phyloP scores from a whole-genome alignment of 2,113 vertebrate genomes.

The Oncorhynchus kisutch region DNA sequence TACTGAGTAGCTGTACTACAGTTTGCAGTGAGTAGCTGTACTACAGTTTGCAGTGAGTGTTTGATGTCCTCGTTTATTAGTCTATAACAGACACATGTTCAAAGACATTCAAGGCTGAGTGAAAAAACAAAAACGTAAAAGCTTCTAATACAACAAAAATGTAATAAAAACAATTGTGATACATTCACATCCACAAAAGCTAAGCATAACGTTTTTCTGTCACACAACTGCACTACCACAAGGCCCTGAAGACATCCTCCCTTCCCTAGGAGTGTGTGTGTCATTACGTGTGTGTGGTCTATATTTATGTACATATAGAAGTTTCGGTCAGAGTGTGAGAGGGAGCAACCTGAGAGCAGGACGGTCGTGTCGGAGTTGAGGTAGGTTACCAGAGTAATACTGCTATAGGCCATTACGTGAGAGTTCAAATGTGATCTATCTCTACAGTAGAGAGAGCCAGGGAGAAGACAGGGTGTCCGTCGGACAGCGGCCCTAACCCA shows the following conservation, averaged over 20 bases:
- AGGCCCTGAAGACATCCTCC: conserved; percentile 5
- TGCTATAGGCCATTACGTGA: conserved; percentile 44
- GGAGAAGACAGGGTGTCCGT: background rate
- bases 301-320: conserved; percentile 24
- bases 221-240: background rate
- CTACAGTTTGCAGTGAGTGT: background rate
- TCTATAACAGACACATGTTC: conserved; percentile 15
- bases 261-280: conserved; percentile 11
- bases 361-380: conserved; percentile 60
- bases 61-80: background rate
- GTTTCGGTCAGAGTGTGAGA: conserved; percentile 38
- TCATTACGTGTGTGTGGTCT: conserved; percentile 18
- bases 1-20: too few relatives aligned
- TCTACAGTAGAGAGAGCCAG: conserved; percentile 9
- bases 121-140: conserved; percentile 4
- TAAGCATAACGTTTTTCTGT: conserved; percentile 11
- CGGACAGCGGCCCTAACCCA: background rate
- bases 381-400: conserved; percentile 63
- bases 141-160: conserved; percentile 3
- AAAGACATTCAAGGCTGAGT: conserved; percentile 9
- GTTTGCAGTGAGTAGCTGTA: too few relatives aligned
- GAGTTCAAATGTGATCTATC: background rate
- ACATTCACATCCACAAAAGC: conserved; percentile 35
- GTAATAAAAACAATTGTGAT: background rate
- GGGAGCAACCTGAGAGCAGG: conserved; percentile 62